Base-by-base conservation (phyloP, 2,797 vertebrate species). In the Avahi laniger region DNA sequence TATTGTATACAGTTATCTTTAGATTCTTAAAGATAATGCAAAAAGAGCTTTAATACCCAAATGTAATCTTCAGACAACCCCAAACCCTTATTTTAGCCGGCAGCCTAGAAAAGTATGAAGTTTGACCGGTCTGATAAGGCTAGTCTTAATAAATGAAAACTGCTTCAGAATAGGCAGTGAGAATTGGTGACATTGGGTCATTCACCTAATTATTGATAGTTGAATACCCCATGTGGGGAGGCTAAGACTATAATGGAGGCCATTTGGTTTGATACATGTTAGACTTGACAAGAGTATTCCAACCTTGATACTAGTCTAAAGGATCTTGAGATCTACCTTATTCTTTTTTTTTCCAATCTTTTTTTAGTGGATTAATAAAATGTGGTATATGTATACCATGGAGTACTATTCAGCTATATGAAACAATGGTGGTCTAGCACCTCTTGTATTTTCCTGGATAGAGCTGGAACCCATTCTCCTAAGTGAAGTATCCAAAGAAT, bases 1-100 rank as follows among this genome's bases (percentile, higher is more conserved):
- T 93, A 84, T 61, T 63, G 8, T 63, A 75, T 41, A 93, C 1
- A 33, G 50, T 69, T 96, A 57, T 91, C 41, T 90, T 94, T 86
- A 87, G 82, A 91, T 83, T 94, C 67, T 87, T 88, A 69, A 92
- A 83, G 57, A 69, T 79, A 88, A 75, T 50, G 50, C 86, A 52
- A 91, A 81, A 75, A 73, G n/a, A 96, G 12, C 48, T 93, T 93
- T 73, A 83, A 94, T 88, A 91, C 15, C 7, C 73, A 61, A 61
- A 75, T 91, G 24, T 84, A 70, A 18, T 52, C 41, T 18, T 85
- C 18, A 82, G 91, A 95, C 52, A 87, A 94, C 20, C 24, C 38
- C 59, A 82, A 92, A 38, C 26, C 26, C 24, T 81, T 88, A 81
- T 96, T 96, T 94, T 70, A 91, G 67, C 30, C 52, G 69, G 26